Evolutionary conservation across 2,888 invertebrate genomes (phyloP).

Genomic region (Horisme vitalbata): DNA sequence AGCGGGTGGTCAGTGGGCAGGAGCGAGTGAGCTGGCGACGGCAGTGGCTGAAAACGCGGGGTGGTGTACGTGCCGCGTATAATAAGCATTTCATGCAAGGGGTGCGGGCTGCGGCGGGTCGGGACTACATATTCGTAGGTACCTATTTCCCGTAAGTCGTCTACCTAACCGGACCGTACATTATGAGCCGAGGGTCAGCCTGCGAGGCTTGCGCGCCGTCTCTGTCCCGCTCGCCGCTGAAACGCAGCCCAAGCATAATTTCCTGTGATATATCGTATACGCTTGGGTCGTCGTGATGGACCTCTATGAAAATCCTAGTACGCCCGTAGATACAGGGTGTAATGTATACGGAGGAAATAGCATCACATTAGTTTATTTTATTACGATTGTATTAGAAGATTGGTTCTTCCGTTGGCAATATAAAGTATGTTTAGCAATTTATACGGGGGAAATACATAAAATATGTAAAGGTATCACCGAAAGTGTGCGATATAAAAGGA

Average conservation of each 20-base stretch:
- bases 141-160: constrained; percentile 82
- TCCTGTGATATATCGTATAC: constrained; percentile 77
- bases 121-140: constrained; percentile 66
- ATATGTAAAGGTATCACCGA: constrained; percentile 54
- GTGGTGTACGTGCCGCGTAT: constrained; percentile 83
- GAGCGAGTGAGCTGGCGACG: constrained; percentile 60
- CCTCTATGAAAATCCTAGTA: constrained; percentile 69
- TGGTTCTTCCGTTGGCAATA: constrained; percentile 27
- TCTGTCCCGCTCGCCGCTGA: constrained; percentile 69
- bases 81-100: constrained; percentile 85
- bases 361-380: constrained; percentile 33
- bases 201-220: constrained; percentile 66
- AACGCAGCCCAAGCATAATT: constrained; percentile 73
- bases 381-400: constrained; percentile 32
- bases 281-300: constrained; percentile 65
- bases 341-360: constrained; percentile 51
- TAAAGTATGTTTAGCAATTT: constrained; percentile 34
- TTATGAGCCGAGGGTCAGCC: constrained; percentile 82
- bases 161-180: constrained; percentile 84
- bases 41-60: constrained; percentile 64
- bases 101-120: constrained; percentile 65
- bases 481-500: constrained; percentile 67
- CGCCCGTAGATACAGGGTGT: constrained; percentile 48
- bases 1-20: constrained; percentile 49
- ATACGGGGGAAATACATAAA: constrained; percentile 40